Evolutionary conservation across 2,797 vertebrate genomes (phyloP).

Genomic region (Diceros bicornis): DNA sequence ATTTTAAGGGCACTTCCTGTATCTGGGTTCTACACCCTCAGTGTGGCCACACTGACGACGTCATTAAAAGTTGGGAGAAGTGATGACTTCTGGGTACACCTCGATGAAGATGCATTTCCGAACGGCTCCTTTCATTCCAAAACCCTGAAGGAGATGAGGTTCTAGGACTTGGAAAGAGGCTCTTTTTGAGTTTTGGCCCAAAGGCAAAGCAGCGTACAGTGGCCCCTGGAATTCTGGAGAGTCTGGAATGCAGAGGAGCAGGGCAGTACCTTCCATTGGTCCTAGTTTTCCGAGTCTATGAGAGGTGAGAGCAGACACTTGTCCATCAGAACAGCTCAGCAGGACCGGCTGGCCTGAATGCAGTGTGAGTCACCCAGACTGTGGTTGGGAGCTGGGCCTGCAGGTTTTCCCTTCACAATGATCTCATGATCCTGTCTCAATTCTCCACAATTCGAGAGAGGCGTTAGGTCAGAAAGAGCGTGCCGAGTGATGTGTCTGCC

Average conservation of each 20-base stretch:
- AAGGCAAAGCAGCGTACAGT: background rate
- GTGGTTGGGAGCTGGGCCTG: background rate
- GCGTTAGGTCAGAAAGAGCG: background rate
- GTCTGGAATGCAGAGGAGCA: background rate
- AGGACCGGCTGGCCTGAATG: background rate
- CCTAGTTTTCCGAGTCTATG: background rate
- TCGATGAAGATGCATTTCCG: background rate
- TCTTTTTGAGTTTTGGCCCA: background rate
- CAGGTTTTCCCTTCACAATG: background rate
- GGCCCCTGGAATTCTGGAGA: background rate
- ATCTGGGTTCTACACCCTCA: background rate
- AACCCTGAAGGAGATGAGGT: background rate
- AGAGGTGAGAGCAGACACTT: background rate
- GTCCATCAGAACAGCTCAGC: background rate
- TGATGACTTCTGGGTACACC: background rate
- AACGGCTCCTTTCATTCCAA: no score
- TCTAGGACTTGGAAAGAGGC: background rate
- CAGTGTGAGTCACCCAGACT: background rate
- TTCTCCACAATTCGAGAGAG: background rate
- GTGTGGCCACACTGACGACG: background rate
- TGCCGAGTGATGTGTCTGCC: background rate
- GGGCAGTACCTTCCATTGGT: background rate
- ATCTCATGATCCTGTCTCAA: background rate
- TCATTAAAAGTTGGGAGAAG: background rate
- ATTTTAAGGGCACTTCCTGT: background rate